Evolutionary conservation across 2,797 vertebrate genomes (phyloP), one percentile per base, ranked within the genome.

Genomic region (Rhinichthys osculus): DNA sequence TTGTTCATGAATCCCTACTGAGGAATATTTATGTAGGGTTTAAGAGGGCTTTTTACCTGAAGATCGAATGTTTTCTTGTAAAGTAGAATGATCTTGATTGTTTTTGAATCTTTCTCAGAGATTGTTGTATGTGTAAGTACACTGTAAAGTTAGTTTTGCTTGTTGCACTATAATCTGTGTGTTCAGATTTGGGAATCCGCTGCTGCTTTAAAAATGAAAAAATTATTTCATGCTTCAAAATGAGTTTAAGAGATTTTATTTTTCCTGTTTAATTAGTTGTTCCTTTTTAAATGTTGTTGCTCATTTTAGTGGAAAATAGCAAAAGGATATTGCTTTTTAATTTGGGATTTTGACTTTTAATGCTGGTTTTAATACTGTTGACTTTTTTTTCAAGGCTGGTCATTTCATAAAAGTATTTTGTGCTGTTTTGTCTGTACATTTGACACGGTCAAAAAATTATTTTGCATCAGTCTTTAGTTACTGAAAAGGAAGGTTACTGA

Each of bases 1-100:
- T 82, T 81, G 8, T 78, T 78, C 27, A 17, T 44, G 38, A 78
- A 42, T 42, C 77, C 77, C 77, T 78, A 21, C 23, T 16, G 74
- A 40, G 74, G 74, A n/a, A 16, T 78, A 27, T 73, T 73, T 73
- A 7, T 74, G 40, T 7, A 64, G 40, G 67, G 33, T 54, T 81
- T 81, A 59, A 14, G 59, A 79, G 78, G 40, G 78, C 40, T 79
- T 62, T 79, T 62, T 79, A 30, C 7, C 23, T 21, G 44, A 76
- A 76, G 30, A 76, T 42, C 0, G 35, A 78, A n/a, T n/a, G 33
- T 59, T 77, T 47, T 57, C 52, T 77, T 57, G 50, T 77, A 8
- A 57, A 13, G 9, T 38, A 6, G 9, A 76, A 33, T 33, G 7
- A 7, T 54, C 33, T 30, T 76, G 50, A 21, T 9, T 27, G 38